Evolutionary conservation across 2,888 invertebrate species (phyloP), one percentile per base, ranked within the genome.

Genomic region (Coelogynopora nodosa): DNA sequence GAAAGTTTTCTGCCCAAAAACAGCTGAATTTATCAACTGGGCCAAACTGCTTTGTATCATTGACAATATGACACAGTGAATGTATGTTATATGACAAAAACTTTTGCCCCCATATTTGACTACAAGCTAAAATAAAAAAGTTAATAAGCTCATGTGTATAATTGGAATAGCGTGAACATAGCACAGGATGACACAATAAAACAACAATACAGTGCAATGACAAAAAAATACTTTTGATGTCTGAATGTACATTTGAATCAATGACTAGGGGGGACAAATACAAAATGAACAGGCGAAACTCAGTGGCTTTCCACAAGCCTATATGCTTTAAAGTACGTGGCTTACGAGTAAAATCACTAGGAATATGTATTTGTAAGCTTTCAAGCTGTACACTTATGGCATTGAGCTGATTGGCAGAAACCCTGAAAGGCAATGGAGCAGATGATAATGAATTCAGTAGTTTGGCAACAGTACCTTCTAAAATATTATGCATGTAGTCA

Each of bases 241-340:
- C 49, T 49, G 49, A 18, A 49, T 49, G 49, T 49, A 49, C 49
- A 49, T 49, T 49, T 10, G 49, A 49, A 49, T 49, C 49, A 49
- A 49, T 49, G 29, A 80, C 81, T 10, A 80, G 29, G 29, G 26
- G 81, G 2, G 81, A 26, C 29, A 80, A n/a, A 80, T 80, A 80
- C 81, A 26, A 80, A 80, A 80, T 80, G 18, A 80, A 80, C 2
- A 80, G 29, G 13, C 81, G 26, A 27, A 80, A 80, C 81, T 80
- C 81, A 10, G 81, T 80, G 26, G 81, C 81, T 28, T 80, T 80
- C 81, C 81, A 80, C 81, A 80, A 18, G 29, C 81, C 81, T 10
- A 80, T 27, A 18, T 28, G 29, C 81, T 80, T 28, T 18, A 80
- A 27, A 10, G 81, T 27, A 13, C 81, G 29, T 27, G 81, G 81